These are phyloP conservation scores for Corapipo altera DNA, from an alignment of 2,113 vertebrate species.

Conservation along the genomic window DNA sequence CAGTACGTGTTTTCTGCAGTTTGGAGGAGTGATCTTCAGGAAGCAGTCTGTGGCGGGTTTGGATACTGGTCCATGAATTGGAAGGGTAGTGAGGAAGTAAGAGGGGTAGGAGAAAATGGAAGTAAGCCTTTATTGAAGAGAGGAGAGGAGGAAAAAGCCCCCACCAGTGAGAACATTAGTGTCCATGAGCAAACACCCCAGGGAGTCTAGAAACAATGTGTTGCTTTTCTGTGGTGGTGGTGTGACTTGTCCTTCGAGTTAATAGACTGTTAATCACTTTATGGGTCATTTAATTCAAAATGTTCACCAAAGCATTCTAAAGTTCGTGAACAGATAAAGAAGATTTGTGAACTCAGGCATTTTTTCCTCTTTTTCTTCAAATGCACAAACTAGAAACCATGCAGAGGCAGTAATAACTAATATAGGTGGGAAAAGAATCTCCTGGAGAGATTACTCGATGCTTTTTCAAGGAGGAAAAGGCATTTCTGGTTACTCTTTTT, in stretches of 20 bases:
- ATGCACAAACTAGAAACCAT: conserved; percentile 40
- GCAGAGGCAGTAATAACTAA: conserved; percentile 62
- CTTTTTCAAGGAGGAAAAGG: neutral
- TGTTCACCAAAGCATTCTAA: conserved; percentile 22
- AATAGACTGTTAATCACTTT: conserved; percentile 46
- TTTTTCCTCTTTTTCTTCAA: conserved; percentile 17
- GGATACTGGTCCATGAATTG: neutral
- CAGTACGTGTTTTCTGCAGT: neutral
- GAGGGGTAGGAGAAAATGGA: neutral
- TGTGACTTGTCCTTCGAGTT: conserved; percentile 23
- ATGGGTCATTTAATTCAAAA: conserved; percentile 29
- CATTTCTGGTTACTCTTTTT: neutral
- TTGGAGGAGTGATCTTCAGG: neutral
- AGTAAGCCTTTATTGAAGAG: neutral
- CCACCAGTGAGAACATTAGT: neutral
- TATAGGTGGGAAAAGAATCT: conserved; percentile 25
- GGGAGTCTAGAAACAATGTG: neutral
- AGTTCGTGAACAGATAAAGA: neutral
- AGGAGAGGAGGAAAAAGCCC: neutral
- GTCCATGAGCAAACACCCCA: neutral
- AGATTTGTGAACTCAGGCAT: neutral
- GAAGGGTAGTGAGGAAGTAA: neutral
- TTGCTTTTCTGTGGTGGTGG: neutral
- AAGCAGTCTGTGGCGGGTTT: neutral
- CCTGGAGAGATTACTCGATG: conserved; percentile 39